A percentile compares a stretch with the other conserved stretches of the same genome.
Conservation (phyloP, 1,140 invertebrate genomes). For the Nephotettix cincticeps region DNA sequence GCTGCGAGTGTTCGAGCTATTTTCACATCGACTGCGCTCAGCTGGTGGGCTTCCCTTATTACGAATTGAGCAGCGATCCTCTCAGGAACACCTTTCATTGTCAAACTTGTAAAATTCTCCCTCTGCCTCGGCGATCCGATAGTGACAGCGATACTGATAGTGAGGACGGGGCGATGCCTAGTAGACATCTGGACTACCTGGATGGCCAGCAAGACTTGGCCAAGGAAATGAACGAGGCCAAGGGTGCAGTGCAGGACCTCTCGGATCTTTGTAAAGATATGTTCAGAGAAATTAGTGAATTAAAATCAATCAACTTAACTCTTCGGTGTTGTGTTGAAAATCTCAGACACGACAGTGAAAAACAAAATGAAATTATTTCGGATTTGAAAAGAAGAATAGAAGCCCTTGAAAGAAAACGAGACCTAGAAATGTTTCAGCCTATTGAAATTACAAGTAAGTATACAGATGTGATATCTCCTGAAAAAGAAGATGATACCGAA, state of each 20-base stretch:
- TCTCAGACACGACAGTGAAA: background rate
- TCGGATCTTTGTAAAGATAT: slow-evolving; percentile 14
- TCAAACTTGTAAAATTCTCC: background rate
- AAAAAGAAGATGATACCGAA: background rate
- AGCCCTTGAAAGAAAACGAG: background rate
- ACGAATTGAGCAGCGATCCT: slow-evolving; percentile 6
- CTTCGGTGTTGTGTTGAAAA: slow-evolving; percentile 5
- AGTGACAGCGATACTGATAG: background rate
- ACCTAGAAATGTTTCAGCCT: background rate
- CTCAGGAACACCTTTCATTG: background rate
- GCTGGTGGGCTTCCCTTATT: slow-evolving; percentile 2
- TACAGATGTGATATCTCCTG: background rate
- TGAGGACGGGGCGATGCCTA: background rate
- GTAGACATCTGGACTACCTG: background rate
- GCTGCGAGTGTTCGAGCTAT: slow-evolving; percentile 3
- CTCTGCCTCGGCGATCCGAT: background rate
- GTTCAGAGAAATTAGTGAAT: background rate
- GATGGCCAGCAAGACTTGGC: background rate
- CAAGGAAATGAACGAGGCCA: background rate
- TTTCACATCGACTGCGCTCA: slow-evolving; percentile 16
- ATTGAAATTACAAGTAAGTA: background rate
- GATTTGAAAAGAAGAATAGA: slow-evolving; percentile 6
- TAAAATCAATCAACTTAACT: slow-evolving; percentile 10
- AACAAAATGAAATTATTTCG: background rate
- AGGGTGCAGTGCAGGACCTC: background rate